phyloP scores from a whole-genome alignment of 2,113 vertebrate species.

The Otus sunia region DNA sequence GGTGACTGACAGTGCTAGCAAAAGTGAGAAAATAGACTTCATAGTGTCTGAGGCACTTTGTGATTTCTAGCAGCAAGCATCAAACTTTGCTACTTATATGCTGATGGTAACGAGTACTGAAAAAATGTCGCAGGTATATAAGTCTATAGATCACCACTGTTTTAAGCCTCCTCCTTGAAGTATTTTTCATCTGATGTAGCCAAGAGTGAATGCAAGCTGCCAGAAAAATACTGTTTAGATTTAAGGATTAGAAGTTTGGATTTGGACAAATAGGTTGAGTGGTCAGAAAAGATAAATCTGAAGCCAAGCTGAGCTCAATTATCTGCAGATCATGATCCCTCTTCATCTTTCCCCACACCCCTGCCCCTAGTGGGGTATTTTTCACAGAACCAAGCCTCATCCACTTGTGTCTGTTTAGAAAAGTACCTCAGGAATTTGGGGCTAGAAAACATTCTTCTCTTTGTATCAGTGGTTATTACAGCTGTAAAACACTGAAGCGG shows the following conservation, averaged over 20 bases:
- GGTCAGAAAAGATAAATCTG: not conserved
- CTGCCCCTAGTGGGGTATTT: not conserved
- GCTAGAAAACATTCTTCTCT: slow-evolving; percentile 62
- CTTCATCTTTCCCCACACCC: not conserved
- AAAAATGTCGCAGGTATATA: not conserved
- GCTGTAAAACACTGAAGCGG: slow-evolving; percentile 66
- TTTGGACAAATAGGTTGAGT: slow-evolving; percentile 13
- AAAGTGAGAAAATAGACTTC: not conserved
- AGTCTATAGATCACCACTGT: not conserved
- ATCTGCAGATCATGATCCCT: not conserved
- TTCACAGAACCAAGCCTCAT: slow-evolving; percentile 11
- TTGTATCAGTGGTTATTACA: slow-evolving; percentile 72
- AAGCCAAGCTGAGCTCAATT: not conserved
- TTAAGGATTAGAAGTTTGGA: slow-evolving; percentile 6
- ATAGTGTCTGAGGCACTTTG: not conserved
- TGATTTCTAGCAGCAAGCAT: not conserved
- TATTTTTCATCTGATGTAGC: slow-evolving; percentile 7
- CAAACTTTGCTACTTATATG: not conserved
- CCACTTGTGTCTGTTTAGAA: slow-evolving; percentile 38
- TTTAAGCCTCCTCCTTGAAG: not conserved
- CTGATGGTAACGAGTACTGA: not conserved
- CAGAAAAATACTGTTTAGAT: slow-evolving; percentile 40
- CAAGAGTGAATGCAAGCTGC: not conserved
- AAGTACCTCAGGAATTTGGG: slow-evolving; percentile 56
- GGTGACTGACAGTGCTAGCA: not conserved